These are phyloP conservation scores for Phalanger gymnotis DNA, from an alignment of 2,797 vertebrate genomes.

Conservation along the genomic window DNA sequence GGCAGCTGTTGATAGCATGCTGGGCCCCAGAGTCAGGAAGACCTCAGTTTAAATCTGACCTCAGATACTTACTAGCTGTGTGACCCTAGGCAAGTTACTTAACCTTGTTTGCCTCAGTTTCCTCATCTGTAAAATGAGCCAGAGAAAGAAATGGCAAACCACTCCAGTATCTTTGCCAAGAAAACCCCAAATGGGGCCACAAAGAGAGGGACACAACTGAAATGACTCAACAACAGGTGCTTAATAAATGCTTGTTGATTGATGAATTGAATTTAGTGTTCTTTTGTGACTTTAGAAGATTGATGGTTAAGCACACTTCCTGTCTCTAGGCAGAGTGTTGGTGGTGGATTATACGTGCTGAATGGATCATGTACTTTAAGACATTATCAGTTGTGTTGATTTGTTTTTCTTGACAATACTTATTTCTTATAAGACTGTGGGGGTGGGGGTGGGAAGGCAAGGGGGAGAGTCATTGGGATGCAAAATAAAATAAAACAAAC, in stretches of 20 bases:
- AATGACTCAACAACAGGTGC: background rate
- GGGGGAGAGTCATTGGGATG: background rate
- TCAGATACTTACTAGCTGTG: background rate
- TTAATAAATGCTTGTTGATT: constrained; percentile 57
- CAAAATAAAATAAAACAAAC: background rate
- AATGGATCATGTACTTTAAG: background rate
- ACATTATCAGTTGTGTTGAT: background rate
- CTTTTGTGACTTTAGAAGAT: constrained; percentile 46
- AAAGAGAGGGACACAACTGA: background rate
- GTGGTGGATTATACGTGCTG: background rate
- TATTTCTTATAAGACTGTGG: background rate
- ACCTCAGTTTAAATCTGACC: background rate
- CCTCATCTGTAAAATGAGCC: background rate
- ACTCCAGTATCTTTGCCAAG: too few relatives aligned
- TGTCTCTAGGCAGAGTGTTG: background rate
- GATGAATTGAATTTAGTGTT: constrained; percentile 64
- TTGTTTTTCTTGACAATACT: background rate
- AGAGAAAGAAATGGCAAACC: background rate
- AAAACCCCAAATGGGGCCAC: background rate
- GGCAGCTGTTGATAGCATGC: background rate
- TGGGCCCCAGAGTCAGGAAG: background rate
- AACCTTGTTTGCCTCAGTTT: background rate
- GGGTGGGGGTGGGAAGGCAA: background rate
- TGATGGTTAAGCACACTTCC: background rate
- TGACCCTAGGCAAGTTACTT: background rate